These are phyloP conservation scores for Choloepus hoffmanni DNA, from an alignment of 2,113 vertebrate species.

Conservation along the genomic window DNA sequence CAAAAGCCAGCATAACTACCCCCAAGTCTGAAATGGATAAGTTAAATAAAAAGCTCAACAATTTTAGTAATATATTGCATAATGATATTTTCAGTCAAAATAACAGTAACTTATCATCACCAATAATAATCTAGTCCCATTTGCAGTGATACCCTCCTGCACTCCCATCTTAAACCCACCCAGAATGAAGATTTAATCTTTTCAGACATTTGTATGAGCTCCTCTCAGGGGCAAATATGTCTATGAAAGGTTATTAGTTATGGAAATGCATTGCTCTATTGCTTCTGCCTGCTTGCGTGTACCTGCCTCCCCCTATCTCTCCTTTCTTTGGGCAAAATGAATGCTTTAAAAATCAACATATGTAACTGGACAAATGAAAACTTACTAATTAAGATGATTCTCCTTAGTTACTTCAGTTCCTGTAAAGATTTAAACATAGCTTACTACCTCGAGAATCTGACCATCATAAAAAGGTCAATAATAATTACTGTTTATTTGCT, in stretches of 20 bases:
- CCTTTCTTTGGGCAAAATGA: constrained; percentile 60
- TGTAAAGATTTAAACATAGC: constrained; percentile 74
- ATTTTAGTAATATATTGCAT: constrained; percentile 31
- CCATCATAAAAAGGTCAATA: constrained; percentile 77
- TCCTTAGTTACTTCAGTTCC: constrained; percentile 69
- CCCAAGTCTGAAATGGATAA: constrained; percentile 64
- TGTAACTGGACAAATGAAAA: constrained; percentile 70
- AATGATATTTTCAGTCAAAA: constrained; percentile 30
- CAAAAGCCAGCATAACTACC: constrained; percentile 42
- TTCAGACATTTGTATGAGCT: constrained; percentile 67
- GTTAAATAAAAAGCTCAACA: constrained; percentile 60
- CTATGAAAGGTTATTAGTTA: background rate
- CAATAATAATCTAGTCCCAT: background rate
- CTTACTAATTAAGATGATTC: constrained; percentile 75
- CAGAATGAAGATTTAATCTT: constrained; percentile 78
- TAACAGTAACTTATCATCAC: constrained; percentile 39
- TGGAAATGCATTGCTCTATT: constrained; percentile 30
- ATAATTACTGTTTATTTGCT: constrained; percentile 84
- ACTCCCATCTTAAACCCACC: constrained; percentile 69
- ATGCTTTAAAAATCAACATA: constrained; percentile 70
- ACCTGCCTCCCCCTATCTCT: constrained; percentile 38
- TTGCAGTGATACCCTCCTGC: background rate
- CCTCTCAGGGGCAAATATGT: constrained; percentile 70
- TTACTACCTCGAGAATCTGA: constrained; percentile 76
- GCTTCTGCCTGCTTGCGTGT: constrained; percentile 23